Percentiles rank a stretch among this genome's conserved stretches.
These are phyloP conservation scores for Acanthosepion esculentum DNA, from an alignment of 2,888 invertebrate species.

Conservation along the genomic window DNA sequence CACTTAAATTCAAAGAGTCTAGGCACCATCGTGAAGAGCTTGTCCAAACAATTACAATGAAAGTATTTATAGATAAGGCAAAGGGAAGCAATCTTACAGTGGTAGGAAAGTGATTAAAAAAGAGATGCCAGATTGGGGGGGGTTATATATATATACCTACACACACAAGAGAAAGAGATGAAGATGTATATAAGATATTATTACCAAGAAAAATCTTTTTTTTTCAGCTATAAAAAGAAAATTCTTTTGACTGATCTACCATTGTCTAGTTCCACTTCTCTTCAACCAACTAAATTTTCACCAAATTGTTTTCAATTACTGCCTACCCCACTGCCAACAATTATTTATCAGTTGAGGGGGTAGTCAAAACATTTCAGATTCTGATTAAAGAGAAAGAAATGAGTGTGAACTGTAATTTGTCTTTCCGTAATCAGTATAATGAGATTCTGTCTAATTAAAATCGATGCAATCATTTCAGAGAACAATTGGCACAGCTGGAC, in stretches of 20 bases:
- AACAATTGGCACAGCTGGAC: neutral
- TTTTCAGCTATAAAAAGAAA: neutral
- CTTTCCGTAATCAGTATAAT: neutral
- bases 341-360: neutral
- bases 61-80: too few relatives aligned
- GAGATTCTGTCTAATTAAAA: neutral
- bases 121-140: too few relatives aligned
- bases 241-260: neutral
- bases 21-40: too few relatives aligned
- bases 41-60: too few relatives aligned
- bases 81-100: too few relatives aligned
- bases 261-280: neutral
- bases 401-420: neutral
- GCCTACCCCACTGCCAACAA: neutral
- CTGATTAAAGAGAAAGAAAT: neutral
- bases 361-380: neutral
- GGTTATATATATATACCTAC: too few relatives aligned
- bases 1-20: too few relatives aligned
- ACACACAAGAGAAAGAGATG: too few relatives aligned
- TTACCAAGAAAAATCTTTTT: neutral
- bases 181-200: too few relatives aligned
- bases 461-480: neutral
- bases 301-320: neutral
- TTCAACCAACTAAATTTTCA: neutral
- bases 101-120: too few relatives aligned